Conservation (phyloP, 2,113 vertebrate species). For the Leiothrix lutea region DNA sequence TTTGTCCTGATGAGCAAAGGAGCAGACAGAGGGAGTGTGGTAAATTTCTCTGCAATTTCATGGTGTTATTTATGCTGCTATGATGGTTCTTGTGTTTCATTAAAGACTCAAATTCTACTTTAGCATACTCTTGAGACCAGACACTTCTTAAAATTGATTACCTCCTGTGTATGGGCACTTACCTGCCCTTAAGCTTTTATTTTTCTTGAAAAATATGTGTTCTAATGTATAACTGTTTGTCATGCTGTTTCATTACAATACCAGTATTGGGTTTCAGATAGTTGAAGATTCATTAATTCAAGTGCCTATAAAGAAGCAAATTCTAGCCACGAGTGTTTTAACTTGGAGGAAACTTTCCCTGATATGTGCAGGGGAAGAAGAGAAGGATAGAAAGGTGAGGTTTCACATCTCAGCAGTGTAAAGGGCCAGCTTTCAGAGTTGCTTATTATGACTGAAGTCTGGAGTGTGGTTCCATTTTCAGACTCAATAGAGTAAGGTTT, state of each 20-base stretch:
- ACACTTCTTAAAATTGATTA: background rate
- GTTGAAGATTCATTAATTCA: background rate
- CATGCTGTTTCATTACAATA: background rate
- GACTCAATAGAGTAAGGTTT: background rate
- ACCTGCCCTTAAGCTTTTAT: background rate
- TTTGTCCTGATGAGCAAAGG: background rate
- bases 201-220: background rate
- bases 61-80: background rate
- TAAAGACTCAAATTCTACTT: background rate
- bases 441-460: background rate
- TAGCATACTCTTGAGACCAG: background rate
- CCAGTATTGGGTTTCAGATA: background rate
- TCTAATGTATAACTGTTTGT: background rate
- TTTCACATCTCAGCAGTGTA: background rate
- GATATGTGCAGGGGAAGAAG: background rate
- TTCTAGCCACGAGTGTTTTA: background rate
- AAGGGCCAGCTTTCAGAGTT: background rate
- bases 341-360: background rate
- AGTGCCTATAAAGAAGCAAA: background rate
- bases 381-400: background rate
- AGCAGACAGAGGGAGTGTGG: background rate
- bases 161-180: fast-evolving
- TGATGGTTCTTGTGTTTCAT: background rate
- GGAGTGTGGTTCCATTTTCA: background rate
- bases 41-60: background rate